Conservation (phyloP, 2,113 vertebrate species). For the Vicugna pacos region DNA sequence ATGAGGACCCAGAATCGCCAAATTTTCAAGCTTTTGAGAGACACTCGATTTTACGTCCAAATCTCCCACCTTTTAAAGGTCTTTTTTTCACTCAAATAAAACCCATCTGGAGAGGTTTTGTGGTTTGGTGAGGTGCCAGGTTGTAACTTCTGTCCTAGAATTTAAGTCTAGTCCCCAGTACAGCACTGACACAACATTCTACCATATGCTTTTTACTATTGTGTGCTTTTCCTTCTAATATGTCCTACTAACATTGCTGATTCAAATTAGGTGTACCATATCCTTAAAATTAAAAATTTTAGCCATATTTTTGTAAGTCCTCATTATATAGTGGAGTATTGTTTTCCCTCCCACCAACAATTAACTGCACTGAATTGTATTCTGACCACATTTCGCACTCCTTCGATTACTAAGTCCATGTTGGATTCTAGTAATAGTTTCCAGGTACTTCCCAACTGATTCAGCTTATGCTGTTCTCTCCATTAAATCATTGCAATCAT, state of each 20-base stretch:
- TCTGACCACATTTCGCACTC: background rate
- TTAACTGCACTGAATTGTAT: background rate
- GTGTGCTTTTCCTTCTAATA: background rate
- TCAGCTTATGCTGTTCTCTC: background rate
- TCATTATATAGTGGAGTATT: background rate
- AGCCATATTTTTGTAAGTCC: background rate
- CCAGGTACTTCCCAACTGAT: background rate
- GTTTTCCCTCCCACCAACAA: background rate
- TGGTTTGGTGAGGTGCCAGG: background rate
- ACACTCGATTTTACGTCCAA: background rate
- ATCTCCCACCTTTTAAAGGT: background rate
- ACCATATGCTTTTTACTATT: background rate
- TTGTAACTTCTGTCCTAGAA: conserved; percentile 12
- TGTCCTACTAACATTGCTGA: background rate
- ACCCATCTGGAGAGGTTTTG: background rate
- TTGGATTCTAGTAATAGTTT: conserved; percentile 28
- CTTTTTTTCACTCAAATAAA: background rate
- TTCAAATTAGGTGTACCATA: background rate
- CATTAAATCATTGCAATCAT: conserved; percentile 28
- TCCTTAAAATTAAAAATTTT: background rate
- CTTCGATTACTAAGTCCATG: background rate
- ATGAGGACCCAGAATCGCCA: background rate
- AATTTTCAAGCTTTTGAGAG: background rate
- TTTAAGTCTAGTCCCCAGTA: background rate
- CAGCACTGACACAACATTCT: background rate